A percentile compares a stretch with the other conserved stretches of the same genome.
Evolutionary conservation across 2,797 vertebrate genomes (phyloP).

Genomic region (Chloroceryle inda): DNA sequence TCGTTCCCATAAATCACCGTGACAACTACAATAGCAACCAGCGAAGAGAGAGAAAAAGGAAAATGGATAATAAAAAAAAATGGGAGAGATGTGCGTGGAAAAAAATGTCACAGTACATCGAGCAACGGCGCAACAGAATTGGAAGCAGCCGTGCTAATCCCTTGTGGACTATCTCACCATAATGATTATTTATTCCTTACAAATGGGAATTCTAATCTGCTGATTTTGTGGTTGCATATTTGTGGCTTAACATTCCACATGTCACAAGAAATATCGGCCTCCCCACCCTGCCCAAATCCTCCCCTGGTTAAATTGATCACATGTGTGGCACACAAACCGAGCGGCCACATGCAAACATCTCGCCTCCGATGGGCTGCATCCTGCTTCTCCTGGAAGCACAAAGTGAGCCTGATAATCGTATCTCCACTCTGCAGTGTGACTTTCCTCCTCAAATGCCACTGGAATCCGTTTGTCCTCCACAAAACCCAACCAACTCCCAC

Average conservation of each 20-base stretch:
- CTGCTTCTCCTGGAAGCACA: conserved; percentile 19
- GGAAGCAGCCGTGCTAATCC: conserved; percentile 64
- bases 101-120: neutral
- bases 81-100: neutral
- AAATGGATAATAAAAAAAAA: neutral
- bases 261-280: conserved; percentile 63
- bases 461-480: neutral
- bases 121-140: conserved; percentile 52
- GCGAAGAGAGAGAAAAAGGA: neutral
- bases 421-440: neutral
- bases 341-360: conserved; percentile 38
- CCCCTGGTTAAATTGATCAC: conserved; percentile 65
- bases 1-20: conserved; percentile 47
- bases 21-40: conserved; percentile 27
- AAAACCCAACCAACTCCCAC: neutral
- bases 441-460: neutral
- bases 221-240: conserved; percentile 74
- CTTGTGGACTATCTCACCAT: conserved; percentile 45
- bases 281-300: conserved; percentile 60
- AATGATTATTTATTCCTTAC: conserved; percentile 73
- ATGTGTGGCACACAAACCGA: conserved; percentile 31
- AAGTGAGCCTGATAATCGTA: neutral
- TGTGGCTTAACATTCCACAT: conserved; percentile 73
- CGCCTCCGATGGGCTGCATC: neutral
- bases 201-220: conserved; percentile 76